Conservation (phyloP, 92 coral and sea anemone genomes). For the Desmophyllum pertusum region DNA sequence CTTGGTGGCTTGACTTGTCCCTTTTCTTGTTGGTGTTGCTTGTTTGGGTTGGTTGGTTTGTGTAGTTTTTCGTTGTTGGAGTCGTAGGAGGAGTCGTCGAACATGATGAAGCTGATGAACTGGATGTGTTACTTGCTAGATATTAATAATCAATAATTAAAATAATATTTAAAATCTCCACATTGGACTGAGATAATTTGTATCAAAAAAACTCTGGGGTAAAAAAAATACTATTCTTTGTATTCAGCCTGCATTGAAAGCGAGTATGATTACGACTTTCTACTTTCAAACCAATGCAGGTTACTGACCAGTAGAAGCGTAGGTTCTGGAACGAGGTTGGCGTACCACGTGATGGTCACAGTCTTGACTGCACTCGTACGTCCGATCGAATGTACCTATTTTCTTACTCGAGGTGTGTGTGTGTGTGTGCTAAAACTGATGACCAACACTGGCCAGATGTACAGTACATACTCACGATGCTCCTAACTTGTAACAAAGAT, state of each 20-base stretch:
- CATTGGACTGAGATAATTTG: too few relatives aligned
- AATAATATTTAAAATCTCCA: too few relatives aligned
- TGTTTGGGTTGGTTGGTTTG: neutral
- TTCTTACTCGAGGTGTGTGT: too few relatives aligned
- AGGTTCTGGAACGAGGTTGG: too few relatives aligned
- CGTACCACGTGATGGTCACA: too few relatives aligned
- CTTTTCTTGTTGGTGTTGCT: neutral
- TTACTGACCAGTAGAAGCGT: too few relatives aligned
- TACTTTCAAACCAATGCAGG: too few relatives aligned
- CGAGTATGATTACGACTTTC: too few relatives aligned
- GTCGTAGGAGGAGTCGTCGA: neutral
- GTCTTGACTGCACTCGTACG: too few relatives aligned
- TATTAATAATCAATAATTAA: neutral
- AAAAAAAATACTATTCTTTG: neutral
- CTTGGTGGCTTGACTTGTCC: constrained; percentile 5
- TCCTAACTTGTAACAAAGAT: constrained; percentile 32
- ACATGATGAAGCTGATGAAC: neutral
- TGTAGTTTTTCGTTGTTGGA: constrained; percentile 5
- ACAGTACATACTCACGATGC: constrained; percentile 5
- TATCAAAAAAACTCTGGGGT: too few relatives aligned
- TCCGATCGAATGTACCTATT: too few relatives aligned
- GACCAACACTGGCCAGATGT: neutral
- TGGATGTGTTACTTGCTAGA: constrained; percentile 16
- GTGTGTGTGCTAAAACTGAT: too few relatives aligned
- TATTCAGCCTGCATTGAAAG: neutral